Evolutionary conservation across 2,888 invertebrate species (phyloP), one percentile per base, ranked within the genome.

Genomic region (Hecatera dysodea): DNA sequence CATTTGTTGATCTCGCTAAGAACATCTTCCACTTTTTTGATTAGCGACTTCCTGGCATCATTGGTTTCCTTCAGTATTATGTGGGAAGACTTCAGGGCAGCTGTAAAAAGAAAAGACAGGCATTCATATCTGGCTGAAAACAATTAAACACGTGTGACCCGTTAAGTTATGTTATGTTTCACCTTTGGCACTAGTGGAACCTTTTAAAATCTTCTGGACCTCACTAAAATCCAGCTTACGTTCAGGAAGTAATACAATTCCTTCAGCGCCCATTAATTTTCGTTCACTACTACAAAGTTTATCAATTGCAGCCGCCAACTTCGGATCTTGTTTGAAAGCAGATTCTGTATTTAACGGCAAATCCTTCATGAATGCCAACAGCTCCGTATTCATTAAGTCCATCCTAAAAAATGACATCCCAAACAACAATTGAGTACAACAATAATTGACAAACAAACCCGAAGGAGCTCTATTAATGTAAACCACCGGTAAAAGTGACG

Each of bases 401-500:
- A 95, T 94, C 85, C 91, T 92, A 87, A 86, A 92, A 93, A 88
- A 86, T 81, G 48, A 61, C 67, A 77, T 86, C 85, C 85, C 84
- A 87, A 88, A 85, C 82, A 83, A 84, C 87, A 86, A 88, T 92
- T 91, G 85, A 91, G 89, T 90, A 89, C 85, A 86, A 89, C 82
- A 88, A 90, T 93, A 93, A 94, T 93, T 93, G 93, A 92, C 92
- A 93, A 93, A 93, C 91, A 91, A 90, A 90, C 89, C 87, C 87
- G 86, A 89, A 90, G 88, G 90, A 90, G 88, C 87, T 92, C 89
- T 91, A 93, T 93, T 92, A 93, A 92, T 92, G 89, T 90, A 89
- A 91, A 89, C 91, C 90, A 91, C 91, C 89, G 92, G 93, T 89
- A 93, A 93, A 93, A 94, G 93, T 94, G 94, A 91, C 89, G 93